Evolutionary conservation across 2,888 invertebrate genomes (phyloP).

Genomic region (Caenorhabditis sp.): DNA sequence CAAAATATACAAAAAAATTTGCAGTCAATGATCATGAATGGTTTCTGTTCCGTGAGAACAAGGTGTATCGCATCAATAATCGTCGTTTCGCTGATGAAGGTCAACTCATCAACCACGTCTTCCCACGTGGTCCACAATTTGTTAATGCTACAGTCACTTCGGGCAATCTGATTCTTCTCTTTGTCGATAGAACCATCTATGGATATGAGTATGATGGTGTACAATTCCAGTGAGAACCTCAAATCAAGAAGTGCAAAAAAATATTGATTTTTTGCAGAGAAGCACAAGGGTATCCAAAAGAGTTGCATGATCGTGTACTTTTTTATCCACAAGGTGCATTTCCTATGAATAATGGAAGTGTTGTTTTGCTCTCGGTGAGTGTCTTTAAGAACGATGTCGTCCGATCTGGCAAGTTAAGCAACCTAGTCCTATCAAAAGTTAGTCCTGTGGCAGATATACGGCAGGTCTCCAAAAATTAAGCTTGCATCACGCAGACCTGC

Average conservation of each 20-base stretch:
- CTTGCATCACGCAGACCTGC: no score
- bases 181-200: slow-evolving; percentile 62
- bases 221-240: slow-evolving; percentile 41
- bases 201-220: slow-evolving; percentile 59
- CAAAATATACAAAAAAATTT: slow-evolving; percentile 8
- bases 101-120: slow-evolving; percentile 51
- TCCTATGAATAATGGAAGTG: slow-evolving; percentile 62
- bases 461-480: no score
- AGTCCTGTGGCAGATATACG: no score
- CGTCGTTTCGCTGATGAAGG: slow-evolving; percentile 45
- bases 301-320: slow-evolving; percentile 63
- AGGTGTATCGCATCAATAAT: slow-evolving; percentile 48
- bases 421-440: no score
- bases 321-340: slow-evolving; percentile 66
- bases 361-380: slow-evolving; percentile 50
- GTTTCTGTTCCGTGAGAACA: slow-evolving; percentile 52
- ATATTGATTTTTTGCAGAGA: slow-evolving; percentile 35
- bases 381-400: no score
- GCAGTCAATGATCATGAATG: slow-evolving; percentile 47
- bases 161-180: slow-evolving; percentile 49
- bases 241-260: not conserved
- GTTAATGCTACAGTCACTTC: slow-evolving; percentile 62
- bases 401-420: no score
- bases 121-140: slow-evolving; percentile 61
- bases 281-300: slow-evolving; percentile 53